Evolutionary conservation across 2,113 vertebrate species (phyloP).

Genomic region (Corydoras maculifer): DNA sequence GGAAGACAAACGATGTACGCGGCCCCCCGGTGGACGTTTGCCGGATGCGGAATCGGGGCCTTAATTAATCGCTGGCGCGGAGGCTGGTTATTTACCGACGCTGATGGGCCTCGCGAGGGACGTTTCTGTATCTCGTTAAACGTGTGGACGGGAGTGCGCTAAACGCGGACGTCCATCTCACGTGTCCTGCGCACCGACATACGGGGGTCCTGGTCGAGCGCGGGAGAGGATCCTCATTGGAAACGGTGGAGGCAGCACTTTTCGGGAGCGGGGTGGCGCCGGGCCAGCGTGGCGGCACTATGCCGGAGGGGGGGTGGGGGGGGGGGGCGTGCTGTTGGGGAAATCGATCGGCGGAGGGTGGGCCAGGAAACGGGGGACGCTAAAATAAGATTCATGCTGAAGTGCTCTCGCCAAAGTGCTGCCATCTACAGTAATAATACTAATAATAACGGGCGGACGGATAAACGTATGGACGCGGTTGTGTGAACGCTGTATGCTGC

Average conservation of each 20-base stretch:
- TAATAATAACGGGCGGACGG: slow-evolving; percentile 14
- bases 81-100: slow-evolving; percentile 23
- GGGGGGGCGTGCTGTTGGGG: slow-evolving; percentile 55
- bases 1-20: slow-evolving; percentile 1
- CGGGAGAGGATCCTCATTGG: slow-evolving; percentile 53
- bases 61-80: slow-evolving; percentile 46
- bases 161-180: slow-evolving; percentile 18
- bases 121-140: slow-evolving; percentile 46
- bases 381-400: slow-evolving; percentile 39
- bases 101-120: slow-evolving; percentile 42
- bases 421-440: slow-evolving; percentile 7
- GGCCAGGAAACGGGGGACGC: slow-evolving; percentile 10
- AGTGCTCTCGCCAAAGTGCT: slow-evolving; percentile 48
- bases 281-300: slow-evolving; percentile 40
- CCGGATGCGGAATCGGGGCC: slow-evolving; percentile 29
- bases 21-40: slow-evolving; percentile 24
- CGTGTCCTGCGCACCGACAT: too few species aligned
- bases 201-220: too few species aligned
- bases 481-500: slow-evolving; percentile 37
- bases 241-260: slow-evolving; percentile 42
- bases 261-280: slow-evolving; percentile 32
- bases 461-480: slow-evolving; percentile 47
- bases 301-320: slow-evolving; percentile 45
- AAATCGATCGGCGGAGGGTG: slow-evolving; percentile 47
- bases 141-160: slow-evolving; percentile 52